Conservation (phyloP, 2,797 vertebrate species). For the Erethizon dorsatum region DNA sequence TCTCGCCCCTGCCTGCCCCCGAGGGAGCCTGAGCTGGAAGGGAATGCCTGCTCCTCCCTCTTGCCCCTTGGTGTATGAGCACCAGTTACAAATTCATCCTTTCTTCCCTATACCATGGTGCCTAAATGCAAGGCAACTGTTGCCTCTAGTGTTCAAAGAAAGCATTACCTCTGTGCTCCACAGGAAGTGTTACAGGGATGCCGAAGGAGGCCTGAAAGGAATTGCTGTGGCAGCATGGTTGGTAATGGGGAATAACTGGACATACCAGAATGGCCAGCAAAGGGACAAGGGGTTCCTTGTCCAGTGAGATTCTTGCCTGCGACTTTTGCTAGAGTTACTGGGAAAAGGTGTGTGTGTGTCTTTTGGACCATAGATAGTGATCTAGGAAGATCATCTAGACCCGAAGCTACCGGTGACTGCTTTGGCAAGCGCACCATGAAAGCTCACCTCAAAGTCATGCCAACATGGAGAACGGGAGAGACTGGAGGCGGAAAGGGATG, state of each 20-base stretch:
- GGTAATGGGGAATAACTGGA: accelerated
- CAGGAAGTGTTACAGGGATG: no score
- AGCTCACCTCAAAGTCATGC: not conserved
- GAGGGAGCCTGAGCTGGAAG: not conserved
- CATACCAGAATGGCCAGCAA: not conserved
- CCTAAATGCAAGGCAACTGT: not conserved
- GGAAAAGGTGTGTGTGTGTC: not conserved
- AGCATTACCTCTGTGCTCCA: not conserved
- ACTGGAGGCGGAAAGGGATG: not conserved
- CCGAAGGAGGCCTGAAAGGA: not conserved
- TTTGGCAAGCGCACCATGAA: not conserved
- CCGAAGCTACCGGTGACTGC: not conserved
- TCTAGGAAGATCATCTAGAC: not conserved
- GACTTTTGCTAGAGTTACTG: not conserved
- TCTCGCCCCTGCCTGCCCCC: not conserved
- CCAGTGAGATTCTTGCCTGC: not conserved
- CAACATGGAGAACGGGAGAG: not conserved
- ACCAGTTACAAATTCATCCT: not conserved
- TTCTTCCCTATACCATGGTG: not conserved
- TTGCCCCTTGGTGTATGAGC: not conserved
- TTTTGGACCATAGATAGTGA: not conserved
- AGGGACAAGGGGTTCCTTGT: not conserved
- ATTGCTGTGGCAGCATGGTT: accelerated
- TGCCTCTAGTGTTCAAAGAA: not conserved
- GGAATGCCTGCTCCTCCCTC: accelerated